Evolutionary conservation across 1,140 invertebrate species (phyloP), one percentile per base, ranked within the genome.

Genomic region (Euwallacea similis): DNA sequence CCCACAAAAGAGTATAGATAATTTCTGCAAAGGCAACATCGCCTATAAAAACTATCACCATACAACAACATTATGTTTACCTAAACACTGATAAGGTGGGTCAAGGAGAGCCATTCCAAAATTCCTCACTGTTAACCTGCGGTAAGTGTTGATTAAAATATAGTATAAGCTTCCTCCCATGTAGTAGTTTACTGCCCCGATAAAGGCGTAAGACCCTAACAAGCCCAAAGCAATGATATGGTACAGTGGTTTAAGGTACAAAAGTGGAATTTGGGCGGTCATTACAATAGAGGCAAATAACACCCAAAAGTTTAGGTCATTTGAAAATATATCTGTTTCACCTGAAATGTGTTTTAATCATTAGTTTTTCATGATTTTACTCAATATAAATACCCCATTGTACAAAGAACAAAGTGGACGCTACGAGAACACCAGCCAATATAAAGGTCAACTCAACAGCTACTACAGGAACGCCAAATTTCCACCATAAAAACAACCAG

Each of bases 91-190:
- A 78, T 84, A 87, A 0, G 90, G 89, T 42, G 87, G 87, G 69
- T 86, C 81, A 9, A 90, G 79, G 13, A 87, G 81, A 10, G 88
- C 89, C 8, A 81, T 78, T 47, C 85, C 83, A 76, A 91, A 93
- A 55, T 83, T 80, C 0, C 80, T 66, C 11, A 88, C 85, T 0
- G 84, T 85, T 7, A 85, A 84, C 66, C 90, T 81, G 73, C 89
- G 81, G 7, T 91, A 77, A 0, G 84, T 81, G 76, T 92, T 92
- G 9, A 92, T 83, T 0, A 91, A 71, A 53, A 92, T 90, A 76
- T 89, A 92, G 76, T 88, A 89, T 50, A 93, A 79, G 80, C 86
- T 87, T 10, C 86, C 86, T 7, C 87, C 88, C 67, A 86, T 65
- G 73, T 86, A 90, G 75, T 87, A 87, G 80, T 90, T 90, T 8